Evolutionary conservation across 2,888 invertebrate species (phyloP), one percentile per base, ranked within the genome.

Genomic region (Sialis lutaria): DNA sequence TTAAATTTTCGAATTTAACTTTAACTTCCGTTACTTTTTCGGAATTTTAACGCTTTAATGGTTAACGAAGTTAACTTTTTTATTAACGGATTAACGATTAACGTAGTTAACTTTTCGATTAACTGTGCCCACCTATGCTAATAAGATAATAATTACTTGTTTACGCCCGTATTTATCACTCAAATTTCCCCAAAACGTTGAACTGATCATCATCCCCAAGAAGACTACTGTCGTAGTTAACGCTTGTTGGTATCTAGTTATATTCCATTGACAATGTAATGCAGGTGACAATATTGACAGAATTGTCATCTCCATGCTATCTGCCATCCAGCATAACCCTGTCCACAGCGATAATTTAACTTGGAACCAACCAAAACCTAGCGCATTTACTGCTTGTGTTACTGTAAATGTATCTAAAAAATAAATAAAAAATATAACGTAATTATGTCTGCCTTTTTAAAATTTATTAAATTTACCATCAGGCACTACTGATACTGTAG

Each of bases 271-370:
- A 64, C 95, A 96, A 60, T 91, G 91, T 46, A 96, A 68, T 0
- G 93, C 90, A 8, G 95, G 93, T 10, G 91, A 89, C 37, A 96
- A 67, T 51, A 96, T 91, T 55, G 91, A 90, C 35, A 95, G 68
- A 57, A 96, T 91, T 59, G 93, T 95, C 89, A 95, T 95, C 68
- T 95, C 95, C 93, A 95, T 95, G 47, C 92, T 91, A 64, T 95
- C 95, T 1, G 93, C 91, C 92, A 93, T 95, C 93, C 90, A 87
- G 60, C 88, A 87, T 1, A 88, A 68, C 0, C 89, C 89, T 12
- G 88, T 88, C 58, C 85, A 83, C 12, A 88, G 67, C 0, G 88
- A 88, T 42, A 89, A 62, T 61, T 87, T 87, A 1, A 88, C 85
- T 77, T 89, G 89, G 61, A 89, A 89, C 75, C 83, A 86, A 34